Evolutionary conservation across 1,140 invertebrate species (phyloP).

Genomic region (Dryas iulia): DNA sequence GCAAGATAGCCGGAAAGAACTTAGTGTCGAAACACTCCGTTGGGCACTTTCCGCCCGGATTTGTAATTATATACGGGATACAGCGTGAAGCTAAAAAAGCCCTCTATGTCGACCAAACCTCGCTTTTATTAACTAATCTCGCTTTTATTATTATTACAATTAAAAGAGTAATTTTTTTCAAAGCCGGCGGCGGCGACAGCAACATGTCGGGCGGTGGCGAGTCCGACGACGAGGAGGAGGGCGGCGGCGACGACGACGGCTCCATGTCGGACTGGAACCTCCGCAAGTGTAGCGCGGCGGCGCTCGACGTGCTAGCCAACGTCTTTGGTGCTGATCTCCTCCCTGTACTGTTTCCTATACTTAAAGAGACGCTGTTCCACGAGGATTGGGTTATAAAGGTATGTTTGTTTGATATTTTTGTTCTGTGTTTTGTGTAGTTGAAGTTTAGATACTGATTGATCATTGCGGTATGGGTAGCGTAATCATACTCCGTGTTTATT

Average conservation of each 20-base stretch:
- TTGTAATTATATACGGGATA: too few species aligned
- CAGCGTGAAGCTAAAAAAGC: too few species aligned
- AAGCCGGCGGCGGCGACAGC: constrained; percentile 67
- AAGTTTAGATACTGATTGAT: too few species aligned
- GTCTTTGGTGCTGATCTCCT: constrained; percentile 98
- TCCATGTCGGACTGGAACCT: constrained; percentile 98
- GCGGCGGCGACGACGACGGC: constrained; percentile 93
- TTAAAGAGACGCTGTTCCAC: constrained; percentile 98
- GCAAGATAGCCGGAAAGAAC: too few species aligned
- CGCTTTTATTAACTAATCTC: too few species aligned
- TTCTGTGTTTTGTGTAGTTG: too few species aligned
- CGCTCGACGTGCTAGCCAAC: constrained; percentile 97
- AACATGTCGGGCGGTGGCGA: constrained; percentile 82
- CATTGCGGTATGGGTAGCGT: neutral
- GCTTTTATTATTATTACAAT: neutral
- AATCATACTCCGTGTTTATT: too few species aligned
- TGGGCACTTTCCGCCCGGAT: too few species aligned
- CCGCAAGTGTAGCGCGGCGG: constrained; percentile 98
- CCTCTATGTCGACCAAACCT: too few species aligned
- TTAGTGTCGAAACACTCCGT: too few species aligned
- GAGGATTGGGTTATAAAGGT: constrained; percentile 98
- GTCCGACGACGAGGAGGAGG: constrained; percentile 89
- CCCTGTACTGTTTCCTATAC: constrained; percentile 95
- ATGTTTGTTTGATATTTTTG: constrained; percentile 59
- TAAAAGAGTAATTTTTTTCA: neutral